Evolutionary conservation across 2,888 invertebrate species (phyloP), one percentile per base, ranked within the genome.

Genomic region (Pollenia labialis): DNA sequence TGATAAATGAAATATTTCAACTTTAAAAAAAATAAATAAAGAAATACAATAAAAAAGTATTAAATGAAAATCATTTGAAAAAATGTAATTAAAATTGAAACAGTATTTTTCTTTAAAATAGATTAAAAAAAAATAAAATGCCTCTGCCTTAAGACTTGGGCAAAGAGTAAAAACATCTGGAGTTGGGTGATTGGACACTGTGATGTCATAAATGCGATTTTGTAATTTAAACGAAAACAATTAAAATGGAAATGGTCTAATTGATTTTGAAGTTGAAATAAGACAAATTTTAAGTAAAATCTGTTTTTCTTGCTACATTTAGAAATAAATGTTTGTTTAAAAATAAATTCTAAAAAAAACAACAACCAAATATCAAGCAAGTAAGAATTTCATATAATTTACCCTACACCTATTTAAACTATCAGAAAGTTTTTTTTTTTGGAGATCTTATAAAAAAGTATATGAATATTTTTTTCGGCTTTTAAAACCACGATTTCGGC

Each of bases 1-100:
- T 85, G 84, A 85, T 85, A 80, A 68, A 54, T 23, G 46, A 84
- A 79, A 77, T 60, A 79, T 68, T 85, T 76, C 69, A 76, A 62
- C 80, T 62, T 54, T 44, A 18, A 50, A 54, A 54, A 77, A 18
- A 50, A 80, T 8, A 50, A 44, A 44, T 44, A 64, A 64, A 80
- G 62, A 44, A 56, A 56, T n/a, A 82, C 9, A 56, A 48, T 50
- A 68, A 66, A 62, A 40, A 60, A 54, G 54, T 12, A 50, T n/a
- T 7, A 58, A 66, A 66, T 18, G 4, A 71, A 68, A 69, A 44
- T 48, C 0, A 40, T 18, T 75, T 76, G 11, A 60, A 69, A 52
- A 50, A 23, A 62, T 23, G 11, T 48, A 40, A 40, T 54, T 46
- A 54, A 68, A 32, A 68, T 40, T 32, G 60, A 79, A 52, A 58